Percentiles rank a stretch among this genome's conserved stretches.
Conservation (phyloP, 2,113 vertebrate genomes). For the Miniopterus natalensis region DNA sequence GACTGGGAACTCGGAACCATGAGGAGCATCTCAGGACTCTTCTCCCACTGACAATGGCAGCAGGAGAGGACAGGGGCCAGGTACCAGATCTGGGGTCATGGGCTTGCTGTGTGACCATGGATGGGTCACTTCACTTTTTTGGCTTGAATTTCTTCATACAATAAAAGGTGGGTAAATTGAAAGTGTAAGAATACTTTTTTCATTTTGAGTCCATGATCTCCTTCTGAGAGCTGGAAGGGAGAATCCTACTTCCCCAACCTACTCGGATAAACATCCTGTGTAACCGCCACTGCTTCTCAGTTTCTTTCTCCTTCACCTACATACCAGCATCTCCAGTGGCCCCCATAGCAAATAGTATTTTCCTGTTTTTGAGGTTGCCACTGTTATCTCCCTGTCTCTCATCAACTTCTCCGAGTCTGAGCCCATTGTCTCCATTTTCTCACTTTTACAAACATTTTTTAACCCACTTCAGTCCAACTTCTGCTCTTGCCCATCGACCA, state of each 20-base stretch:
- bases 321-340: not conserved
- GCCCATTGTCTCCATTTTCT: not conserved
- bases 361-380: not conserved
- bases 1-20: not conserved
- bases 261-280: not conserved
- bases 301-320: not conserved
- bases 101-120: not conserved
- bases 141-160: not conserved
- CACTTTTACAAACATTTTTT: not conserved
- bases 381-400: rapidly evolving
- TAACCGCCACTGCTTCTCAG: not conserved
- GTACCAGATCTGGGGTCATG: not conserved
- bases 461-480: not conserved
- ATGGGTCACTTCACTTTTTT: not conserved
- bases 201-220: not conserved
- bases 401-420: not conserved
- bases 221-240: not conserved
- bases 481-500: not conserved
- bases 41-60: not conserved
- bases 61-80: not conserved
- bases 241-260: not conserved
- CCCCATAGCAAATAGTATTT: not conserved
- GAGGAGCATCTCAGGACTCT: not conserved
- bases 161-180: not conserved
- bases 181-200: not conserved